These are phyloP conservation scores for Scyliorhinus canicula DNA, from an alignment of 2,797 vertebrate genomes.

Conservation along the genomic window DNA sequence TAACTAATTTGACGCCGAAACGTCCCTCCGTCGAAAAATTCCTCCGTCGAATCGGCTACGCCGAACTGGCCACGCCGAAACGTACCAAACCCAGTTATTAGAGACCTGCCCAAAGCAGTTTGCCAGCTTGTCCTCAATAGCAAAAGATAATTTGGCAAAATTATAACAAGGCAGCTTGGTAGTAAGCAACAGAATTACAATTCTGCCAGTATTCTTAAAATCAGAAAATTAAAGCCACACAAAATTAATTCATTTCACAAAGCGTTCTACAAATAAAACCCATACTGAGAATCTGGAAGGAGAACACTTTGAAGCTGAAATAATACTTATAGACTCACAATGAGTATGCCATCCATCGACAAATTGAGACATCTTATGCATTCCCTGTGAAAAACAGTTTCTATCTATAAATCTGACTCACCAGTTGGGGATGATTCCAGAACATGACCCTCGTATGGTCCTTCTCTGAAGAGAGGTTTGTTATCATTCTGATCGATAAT, in stretches of 20 bases:
- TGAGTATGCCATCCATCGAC: not conserved
- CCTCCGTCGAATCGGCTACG: too few relatives aligned
- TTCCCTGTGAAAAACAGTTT: not conserved
- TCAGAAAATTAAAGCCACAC: not conserved
- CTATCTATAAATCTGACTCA: conserved; percentile 47
- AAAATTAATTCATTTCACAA: not conserved
- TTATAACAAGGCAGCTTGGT: not conserved
- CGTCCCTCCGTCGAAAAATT: too few relatives aligned
- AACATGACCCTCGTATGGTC: conserved; percentile 80
- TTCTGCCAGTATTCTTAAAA: not conserved
- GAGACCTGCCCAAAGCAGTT: not conserved
- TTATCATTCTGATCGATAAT: conserved; percentile 97
- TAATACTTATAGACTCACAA: not conserved
- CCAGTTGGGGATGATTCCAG: conserved; percentile 91
- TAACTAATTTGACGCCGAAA: too few relatives aligned
- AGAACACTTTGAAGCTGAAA: not conserved
- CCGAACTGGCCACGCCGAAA: too few relatives aligned
- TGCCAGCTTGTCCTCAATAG: not conserved
- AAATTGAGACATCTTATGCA: not conserved
- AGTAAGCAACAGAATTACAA: not conserved
- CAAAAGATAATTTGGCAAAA: not conserved
- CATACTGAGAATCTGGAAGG: not conserved
- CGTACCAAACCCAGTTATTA: too few relatives aligned
- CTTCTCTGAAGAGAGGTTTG: conserved; percentile 83
- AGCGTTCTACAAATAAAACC: not conserved